Evolutionary conservation across 2,888 invertebrate genomes (phyloP).

Genomic region (Fragum whitleyi): DNA sequence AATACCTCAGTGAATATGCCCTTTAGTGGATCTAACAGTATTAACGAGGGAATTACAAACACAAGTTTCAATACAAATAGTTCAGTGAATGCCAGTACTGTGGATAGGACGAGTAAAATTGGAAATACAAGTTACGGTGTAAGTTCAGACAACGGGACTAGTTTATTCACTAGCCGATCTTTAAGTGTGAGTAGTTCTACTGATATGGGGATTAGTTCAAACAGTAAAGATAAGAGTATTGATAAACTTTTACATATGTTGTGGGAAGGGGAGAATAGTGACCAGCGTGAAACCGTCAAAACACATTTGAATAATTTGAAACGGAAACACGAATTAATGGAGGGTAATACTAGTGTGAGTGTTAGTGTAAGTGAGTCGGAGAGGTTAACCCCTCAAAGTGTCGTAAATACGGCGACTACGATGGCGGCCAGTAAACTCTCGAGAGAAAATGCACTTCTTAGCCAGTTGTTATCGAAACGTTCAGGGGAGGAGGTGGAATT

Average conservation of each 20-base stretch:
- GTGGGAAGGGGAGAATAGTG: slow-evolving; percentile 76
- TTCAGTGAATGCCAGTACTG: neutral
- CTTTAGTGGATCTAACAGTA: slow-evolving; percentile 30
- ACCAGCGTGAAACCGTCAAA: slow-evolving; percentile 54
- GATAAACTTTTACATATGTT: slow-evolving; percentile 71
- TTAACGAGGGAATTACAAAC: neutral
- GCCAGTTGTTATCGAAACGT: slow-evolving; percentile 80
- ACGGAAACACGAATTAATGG: slow-evolving; percentile 66
- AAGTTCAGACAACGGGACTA: slow-evolving; percentile 5
- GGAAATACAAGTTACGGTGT: slow-evolving; percentile 1
- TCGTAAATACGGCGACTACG: slow-evolving; percentile 10
- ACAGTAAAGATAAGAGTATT: slow-evolving; percentile 55
- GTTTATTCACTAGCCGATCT: slow-evolving; percentile 12
- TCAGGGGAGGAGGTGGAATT: slow-evolving; percentile 77
- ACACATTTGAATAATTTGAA: slow-evolving; percentile 66
- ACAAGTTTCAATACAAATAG: neutral
- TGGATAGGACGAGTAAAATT: neutral
- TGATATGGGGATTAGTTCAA: slow-evolving; percentile 16
- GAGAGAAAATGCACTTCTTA: slow-evolving; percentile 79
- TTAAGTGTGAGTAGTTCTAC: slow-evolving; percentile 33
- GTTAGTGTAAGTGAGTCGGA: slow-evolving; percentile 19
- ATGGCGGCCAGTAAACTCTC: slow-evolving; percentile 66
- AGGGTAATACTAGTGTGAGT: neutral
- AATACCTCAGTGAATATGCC: slow-evolving; percentile 31
- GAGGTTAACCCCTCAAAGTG: slow-evolving; percentile 56